phyloP scores from a whole-genome alignment of 1,140 invertebrate genomes.

The Aphis gossypii region DNA sequence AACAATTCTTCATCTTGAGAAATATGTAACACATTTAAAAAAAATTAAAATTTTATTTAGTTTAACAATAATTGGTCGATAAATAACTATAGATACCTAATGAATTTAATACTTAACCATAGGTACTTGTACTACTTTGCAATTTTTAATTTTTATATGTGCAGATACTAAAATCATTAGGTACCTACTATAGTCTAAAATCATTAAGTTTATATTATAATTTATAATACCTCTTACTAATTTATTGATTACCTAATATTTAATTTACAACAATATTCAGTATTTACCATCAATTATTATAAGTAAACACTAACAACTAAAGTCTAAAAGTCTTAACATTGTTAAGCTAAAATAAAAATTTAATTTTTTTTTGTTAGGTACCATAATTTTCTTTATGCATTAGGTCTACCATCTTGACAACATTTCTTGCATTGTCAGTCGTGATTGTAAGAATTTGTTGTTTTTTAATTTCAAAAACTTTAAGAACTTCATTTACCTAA shows the following conservation, averaged over 20 bases:
- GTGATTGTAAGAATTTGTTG: not conserved
- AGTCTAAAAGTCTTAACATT: not conserved
- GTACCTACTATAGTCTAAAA: no score
- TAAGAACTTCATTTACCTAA: conserved; percentile 5
- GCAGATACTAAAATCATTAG: no score
- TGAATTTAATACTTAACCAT: no score
- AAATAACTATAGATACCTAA: no score
- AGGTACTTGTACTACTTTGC: no score
- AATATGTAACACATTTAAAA: not conserved
- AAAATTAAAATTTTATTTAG: no score
- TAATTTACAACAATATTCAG: no score
- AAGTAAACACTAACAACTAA: not conserved
- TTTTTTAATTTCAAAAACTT: not conserved
- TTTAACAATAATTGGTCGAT: no score
- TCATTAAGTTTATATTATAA: no score
- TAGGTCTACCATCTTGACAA: not conserved
- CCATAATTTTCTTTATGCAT: conserved; percentile 48
- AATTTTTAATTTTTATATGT: no score
- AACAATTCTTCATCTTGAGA: not conserved
- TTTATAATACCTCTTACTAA: no score
- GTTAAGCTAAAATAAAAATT: not conserved
- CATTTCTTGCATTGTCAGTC: not conserved
- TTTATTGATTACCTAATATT: no score
- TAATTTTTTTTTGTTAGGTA: not conserved
- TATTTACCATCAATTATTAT: not conserved